phyloP scores from a whole-genome alignment of 2,888 invertebrate genomes.

The Cosmia trapezina region DNA sequence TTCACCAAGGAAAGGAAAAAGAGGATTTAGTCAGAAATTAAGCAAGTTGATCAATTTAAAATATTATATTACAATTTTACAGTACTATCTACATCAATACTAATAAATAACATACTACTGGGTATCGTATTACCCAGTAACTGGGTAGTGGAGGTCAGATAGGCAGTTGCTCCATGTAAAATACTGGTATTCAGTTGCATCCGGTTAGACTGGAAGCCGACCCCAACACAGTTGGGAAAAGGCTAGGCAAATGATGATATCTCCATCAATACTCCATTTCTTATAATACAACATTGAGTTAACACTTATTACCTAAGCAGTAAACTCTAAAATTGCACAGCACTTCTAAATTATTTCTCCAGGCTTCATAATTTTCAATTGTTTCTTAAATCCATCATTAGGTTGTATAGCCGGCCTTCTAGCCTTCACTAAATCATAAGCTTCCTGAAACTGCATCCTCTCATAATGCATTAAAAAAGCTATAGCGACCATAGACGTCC shows the following conservation, averaged over 20 bases:
- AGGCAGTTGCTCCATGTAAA: too few species aligned
- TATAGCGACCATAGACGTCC: constrained; percentile 95
- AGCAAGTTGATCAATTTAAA: background rate
- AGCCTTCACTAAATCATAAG: constrained; percentile 92
- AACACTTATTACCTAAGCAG: constrained; percentile 27
- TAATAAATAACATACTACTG: constrained; percentile 5
- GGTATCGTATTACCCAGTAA: too few species aligned
- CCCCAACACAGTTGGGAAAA: too few species aligned
- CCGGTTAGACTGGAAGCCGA: too few species aligned
- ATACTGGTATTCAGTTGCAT: too few species aligned
- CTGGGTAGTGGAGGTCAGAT: too few species aligned
- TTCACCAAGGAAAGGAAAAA: background rate
- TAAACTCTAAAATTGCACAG: constrained; percentile 23
- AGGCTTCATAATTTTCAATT: constrained; percentile 87
- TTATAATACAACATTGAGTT: constrained; percentile 21
- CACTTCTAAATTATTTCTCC: constrained; percentile 67
- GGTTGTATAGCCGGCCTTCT: constrained; percentile 93
- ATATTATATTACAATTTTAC: constrained; percentile 34
- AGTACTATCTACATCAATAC: constrained; percentile 24
- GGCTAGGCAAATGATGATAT: background rate
- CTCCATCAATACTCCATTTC: constrained; percentile 18
- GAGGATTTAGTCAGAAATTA: background rate
- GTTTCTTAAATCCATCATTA: constrained; percentile 94
- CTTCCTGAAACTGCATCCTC: constrained; percentile 91
- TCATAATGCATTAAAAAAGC: constrained; percentile 94